Conservation (phyloP, 2,888 invertebrate species). For the Thymelicus sylvestris region DNA sequence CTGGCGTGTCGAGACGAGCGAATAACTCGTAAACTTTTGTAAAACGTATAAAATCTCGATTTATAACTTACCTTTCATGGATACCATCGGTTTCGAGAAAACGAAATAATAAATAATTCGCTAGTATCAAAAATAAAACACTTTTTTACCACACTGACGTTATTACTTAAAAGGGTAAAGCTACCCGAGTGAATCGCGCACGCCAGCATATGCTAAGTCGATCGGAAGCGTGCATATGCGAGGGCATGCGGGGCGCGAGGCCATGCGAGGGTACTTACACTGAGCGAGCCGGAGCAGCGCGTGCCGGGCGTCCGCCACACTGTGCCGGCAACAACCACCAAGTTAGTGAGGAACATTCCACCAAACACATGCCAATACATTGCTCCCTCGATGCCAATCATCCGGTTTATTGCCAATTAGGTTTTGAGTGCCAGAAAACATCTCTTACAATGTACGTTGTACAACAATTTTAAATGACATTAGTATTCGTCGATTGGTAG, state of each 20-base stretch:
- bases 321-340: slow-evolving; percentile 60
- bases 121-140: too few species aligned
- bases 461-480: neutral
- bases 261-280: slow-evolving; percentile 90
- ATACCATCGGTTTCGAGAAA: too few species aligned
- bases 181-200: neutral
- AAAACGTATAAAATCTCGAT: too few species aligned
- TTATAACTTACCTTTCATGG: too few species aligned
- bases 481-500: too few species aligned
- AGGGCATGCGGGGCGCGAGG: slow-evolving; percentile 47
- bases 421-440: slow-evolving; percentile 33
- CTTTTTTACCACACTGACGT: too few species aligned
- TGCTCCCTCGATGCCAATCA: slow-evolving; percentile 30
- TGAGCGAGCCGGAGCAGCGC: slow-evolving; percentile 94
- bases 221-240: slow-evolving; percentile 41
- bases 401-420: neutral
- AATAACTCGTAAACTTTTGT: too few species aligned
- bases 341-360: slow-evolving; percentile 44
- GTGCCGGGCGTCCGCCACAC: slow-evolving; percentile 90
- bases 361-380: slow-evolving; percentile 29
- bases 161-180: too few species aligned
- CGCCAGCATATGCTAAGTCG: slow-evolving; percentile 2
- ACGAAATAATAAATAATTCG: too few species aligned
- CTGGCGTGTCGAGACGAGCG: neutral
- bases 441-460: neutral